Evolutionary conservation across 1,140 invertebrate genomes (phyloP).

Genomic region (Rhagoletis zephyria): DNA sequence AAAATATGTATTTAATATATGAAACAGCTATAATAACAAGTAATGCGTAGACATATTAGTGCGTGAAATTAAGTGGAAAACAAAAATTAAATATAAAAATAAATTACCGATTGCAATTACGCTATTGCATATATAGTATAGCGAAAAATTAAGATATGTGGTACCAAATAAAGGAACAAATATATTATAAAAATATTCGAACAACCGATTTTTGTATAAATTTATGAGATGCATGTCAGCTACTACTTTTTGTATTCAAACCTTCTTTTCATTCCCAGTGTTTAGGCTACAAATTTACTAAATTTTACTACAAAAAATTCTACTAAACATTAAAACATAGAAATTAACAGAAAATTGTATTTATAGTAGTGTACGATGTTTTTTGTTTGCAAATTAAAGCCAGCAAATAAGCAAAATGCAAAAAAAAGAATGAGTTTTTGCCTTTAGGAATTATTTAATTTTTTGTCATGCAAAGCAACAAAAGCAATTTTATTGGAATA

Average conservation of each 20-base stretch:
- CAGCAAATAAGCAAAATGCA: background rate
- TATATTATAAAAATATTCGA: background rate
- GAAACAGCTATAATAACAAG: constrained; percentile 2
- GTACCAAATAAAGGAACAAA: constrained; percentile 36
- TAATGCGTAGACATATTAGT: constrained; percentile 38
- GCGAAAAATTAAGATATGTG: background rate
- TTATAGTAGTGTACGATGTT: constrained; percentile 9
- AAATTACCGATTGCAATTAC: constrained; percentile 9
- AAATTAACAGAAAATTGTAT: constrained; percentile 15
- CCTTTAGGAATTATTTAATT: background rate
- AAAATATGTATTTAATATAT: background rate
- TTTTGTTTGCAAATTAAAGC: background rate
- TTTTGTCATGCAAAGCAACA: constrained; percentile 45
- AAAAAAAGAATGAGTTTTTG: background rate
- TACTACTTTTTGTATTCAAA: background rate
- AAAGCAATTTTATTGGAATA: constrained; percentile 47
- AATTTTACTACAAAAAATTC: background rate
- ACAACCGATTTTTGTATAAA: constrained; percentile 16
- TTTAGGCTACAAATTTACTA: background rate
- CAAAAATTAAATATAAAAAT: background rate
- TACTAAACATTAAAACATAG: too few species aligned
- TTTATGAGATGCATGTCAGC: constrained; percentile 19
- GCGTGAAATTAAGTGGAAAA: constrained; percentile 19
- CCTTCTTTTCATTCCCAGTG: constrained; percentile 16
- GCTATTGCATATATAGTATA: constrained; percentile 33